These are phyloP conservation scores for Conus canariensis DNA, from an alignment of 2,888 invertebrate genomes.

Conservation along the genomic window DNA sequence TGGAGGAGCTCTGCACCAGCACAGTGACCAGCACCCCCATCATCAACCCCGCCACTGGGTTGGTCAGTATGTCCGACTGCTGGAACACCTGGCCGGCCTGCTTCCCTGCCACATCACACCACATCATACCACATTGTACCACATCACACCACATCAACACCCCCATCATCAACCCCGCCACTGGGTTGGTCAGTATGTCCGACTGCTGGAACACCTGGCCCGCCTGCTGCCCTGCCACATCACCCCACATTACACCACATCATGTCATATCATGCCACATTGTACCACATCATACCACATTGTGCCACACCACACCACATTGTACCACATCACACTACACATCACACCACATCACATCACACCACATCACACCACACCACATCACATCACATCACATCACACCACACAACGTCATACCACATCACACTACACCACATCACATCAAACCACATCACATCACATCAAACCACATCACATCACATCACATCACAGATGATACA, in stretches of 20 bases:
- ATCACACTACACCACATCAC: constrained; percentile 58
- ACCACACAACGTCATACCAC: constrained; percentile 73
- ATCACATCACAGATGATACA: constrained; percentile 80
- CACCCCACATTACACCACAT: constrained; percentile 60
- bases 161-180: constrained; percentile 81
- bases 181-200: constrained; percentile 79
- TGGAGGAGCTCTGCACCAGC: constrained; percentile 81
- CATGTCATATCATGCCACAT: too few species aligned
- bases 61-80: constrained; percentile 74
- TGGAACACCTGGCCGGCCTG: constrained; percentile 77
- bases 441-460: constrained; percentile 69
- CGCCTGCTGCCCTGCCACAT: constrained; percentile 76
- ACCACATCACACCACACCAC: constrained; percentile 78
- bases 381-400: too few species aligned
- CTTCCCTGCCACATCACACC: constrained; percentile 78
- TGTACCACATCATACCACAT: too few species aligned
- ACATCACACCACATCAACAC: constrained; percentile 71
- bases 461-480: too few species aligned
- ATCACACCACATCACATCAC: constrained; percentile 55
- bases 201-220: constrained; percentile 75
- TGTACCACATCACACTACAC: constrained; percentile 70
- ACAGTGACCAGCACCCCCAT: constrained; percentile 81
- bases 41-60: constrained; percentile 82
- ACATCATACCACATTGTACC: too few species aligned
- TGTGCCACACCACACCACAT: too few species aligned